Evolutionary conservation across 2,888 invertebrate genomes (phyloP), one percentile per base, ranked within the genome.

Genomic region (Melinaea menophilus): DNA sequence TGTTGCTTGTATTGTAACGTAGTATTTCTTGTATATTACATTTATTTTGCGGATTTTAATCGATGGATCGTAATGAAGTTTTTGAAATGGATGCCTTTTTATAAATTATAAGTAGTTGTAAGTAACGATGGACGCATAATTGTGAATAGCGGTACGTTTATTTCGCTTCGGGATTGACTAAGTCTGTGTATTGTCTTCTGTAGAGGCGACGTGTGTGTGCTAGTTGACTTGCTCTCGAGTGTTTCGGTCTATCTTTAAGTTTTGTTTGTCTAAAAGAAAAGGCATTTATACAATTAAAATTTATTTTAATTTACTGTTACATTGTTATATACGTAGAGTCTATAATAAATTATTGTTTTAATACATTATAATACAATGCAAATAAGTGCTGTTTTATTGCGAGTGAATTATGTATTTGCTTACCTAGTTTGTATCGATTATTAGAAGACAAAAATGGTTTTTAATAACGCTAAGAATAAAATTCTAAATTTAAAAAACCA

Each of bases 311-410:
- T 80, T 79, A 82, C 82, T 86, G 87, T 88, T 88, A 86, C 81
- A 84, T 82, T 84, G 85, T 88, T 88, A 79, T 85, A 81, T 79
- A 79, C 81, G 81, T 88, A 88, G 86, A 88, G 82, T 84, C 83
- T 88, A 84, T 87, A 81, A 82, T 88, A 88, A 87, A 85, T 89
- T 88, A 88, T 88, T 88, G 75, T 81, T 82, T 82, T 80, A 81
- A 81, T 80, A 74, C 81, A 78, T 80, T 77, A 80, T 51, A 80
- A 75, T 61, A 63, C 61, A 61, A 63, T 66, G 62, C 66, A 64
- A 67, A 59, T 67, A 61, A 62, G 63, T 58, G 56, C 60, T 64
- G 64, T 61, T 63, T 59, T 59, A 54, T 63, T 62, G 59, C 61
- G 62, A 65, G 48, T 63, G 55, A 45, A 35, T 66, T 64, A 62